phyloP scores from a whole-genome alignment of 2,113 vertebrate species.

The Gasterosteus aculeatus region DNA sequence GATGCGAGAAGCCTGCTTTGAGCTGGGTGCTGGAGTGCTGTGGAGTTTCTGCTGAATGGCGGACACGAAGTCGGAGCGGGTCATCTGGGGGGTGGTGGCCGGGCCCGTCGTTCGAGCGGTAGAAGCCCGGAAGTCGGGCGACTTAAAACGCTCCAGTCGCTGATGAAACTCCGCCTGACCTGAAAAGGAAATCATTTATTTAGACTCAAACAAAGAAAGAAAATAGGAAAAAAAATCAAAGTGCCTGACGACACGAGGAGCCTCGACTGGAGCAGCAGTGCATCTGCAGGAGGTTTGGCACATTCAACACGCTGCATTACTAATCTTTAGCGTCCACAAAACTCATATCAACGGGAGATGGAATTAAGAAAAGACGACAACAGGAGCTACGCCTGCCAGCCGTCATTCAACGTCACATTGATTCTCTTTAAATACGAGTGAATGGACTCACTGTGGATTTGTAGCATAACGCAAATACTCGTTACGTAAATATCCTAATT shows the following conservation, averaged over 20 bases:
- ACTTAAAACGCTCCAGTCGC: slow-evolving; percentile 73
- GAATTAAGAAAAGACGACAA: too few relatives aligned
- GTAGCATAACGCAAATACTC: background rate
- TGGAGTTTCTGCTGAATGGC: slow-evolving; percentile 78
- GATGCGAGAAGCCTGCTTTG: slow-evolving; percentile 69
- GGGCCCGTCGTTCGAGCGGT: background rate
- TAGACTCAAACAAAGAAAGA: background rate
- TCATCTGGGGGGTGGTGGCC: slow-evolving; percentile 9
- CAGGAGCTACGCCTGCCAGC: background rate
- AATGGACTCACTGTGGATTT: background rate
- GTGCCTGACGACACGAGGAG: too few relatives aligned
- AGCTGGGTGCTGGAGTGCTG: slow-evolving; percentile 66
- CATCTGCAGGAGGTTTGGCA: too few relatives aligned
- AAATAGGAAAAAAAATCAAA: background rate
- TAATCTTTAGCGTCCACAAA: too few relatives aligned
- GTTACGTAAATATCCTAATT: too few relatives aligned
- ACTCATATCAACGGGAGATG: too few relatives aligned
- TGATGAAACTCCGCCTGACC: slow-evolving; percentile 75
- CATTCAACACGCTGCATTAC: too few relatives aligned
- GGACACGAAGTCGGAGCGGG: slow-evolving; percentile 69
- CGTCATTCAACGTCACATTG: background rate
- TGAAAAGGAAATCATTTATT: slow-evolving; percentile 23
- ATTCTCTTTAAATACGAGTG: background rate
- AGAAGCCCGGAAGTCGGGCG: slow-evolving; percentile 27
- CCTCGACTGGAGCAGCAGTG: too few relatives aligned